Base-by-base conservation (phyloP, 1,140 invertebrate genomes). In the Penaeus japonicus region DNA sequence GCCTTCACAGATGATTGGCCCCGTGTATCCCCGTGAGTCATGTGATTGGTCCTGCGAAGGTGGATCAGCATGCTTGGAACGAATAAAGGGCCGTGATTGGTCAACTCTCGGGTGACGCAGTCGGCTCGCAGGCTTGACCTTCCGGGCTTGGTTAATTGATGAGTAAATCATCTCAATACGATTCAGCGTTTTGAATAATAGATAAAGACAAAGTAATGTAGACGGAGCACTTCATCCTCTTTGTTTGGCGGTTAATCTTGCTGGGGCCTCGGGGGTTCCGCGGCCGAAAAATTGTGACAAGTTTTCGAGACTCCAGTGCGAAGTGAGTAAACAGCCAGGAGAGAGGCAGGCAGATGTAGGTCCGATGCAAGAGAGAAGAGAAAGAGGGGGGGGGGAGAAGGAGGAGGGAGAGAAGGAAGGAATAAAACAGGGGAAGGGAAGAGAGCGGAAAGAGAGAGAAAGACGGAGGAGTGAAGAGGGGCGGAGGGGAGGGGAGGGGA, bases 101-200 rank as follows among this genome's bases (percentile, higher is more conserved):
- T 62, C 85, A 47, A 62, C 35, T 24, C 35, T 30, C 65, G 32
- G 62, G 35, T 86, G 77, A 86, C 85, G 85, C 77, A 78, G 55
- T 62, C 35, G 47, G 73, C 75, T 80, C 85, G 24, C 47, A 47
- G 47, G 73, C 54, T 77, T 85, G 84, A 85, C 84, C 84, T 85
- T 85, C 84, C 54, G 75, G 77, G 84, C 78, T 78, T 86, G 77
- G 55, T 79, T 86, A 86, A 86, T 86, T 86, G 85, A 86, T 80
- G 77, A 86, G 85, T 86, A 86, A 47, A 86, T 86, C 85, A 86
- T 86, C 85, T 86, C 85, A 86, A 86, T 86, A 86, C 85, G 85
- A 59, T 86, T 79, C 85, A 79, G 57, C 79, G 77, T 86, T 47
- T 86, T 86, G 85, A 78, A 86, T 86, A 86, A 84, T 84, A 84